These are phyloP conservation scores for Oeneis ivallda DNA, from an alignment of 2,888 invertebrate genomes.

Conservation along the genomic window DNA sequence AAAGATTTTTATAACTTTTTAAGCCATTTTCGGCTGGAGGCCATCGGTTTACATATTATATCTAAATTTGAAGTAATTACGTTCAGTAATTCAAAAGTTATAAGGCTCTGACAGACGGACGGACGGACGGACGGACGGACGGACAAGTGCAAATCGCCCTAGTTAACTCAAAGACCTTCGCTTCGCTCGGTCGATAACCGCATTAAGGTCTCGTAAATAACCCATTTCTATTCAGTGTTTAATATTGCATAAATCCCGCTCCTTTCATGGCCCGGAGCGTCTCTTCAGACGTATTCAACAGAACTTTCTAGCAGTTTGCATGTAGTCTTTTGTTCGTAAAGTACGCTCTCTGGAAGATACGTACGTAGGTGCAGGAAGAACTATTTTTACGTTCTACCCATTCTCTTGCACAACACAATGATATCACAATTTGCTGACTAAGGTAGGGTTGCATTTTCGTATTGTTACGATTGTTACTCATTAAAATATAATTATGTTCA, in stretches of 20 bases:
- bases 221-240: conserved; percentile 25
- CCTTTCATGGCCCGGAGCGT: conserved; percentile 47
- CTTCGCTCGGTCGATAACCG: neutral
- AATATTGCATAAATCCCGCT: conserved; percentile 39
- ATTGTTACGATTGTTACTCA: neutral
- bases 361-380: conserved; percentile 48
- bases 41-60: too few species aligned
- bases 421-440: conserved; percentile 36
- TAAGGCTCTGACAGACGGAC: too few species aligned
- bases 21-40: too few species aligned
- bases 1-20: too few species aligned
- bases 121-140: too few species aligned
- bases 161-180: too few species aligned
- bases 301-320: conserved; percentile 49
- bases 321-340: conserved; percentile 62
- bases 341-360: conserved; percentile 48
- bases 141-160: too few species aligned
- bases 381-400: conserved; percentile 39
- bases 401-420: conserved; percentile 32
- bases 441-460: conserved; percentile 12
- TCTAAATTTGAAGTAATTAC: too few species aligned
- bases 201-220: conserved; percentile 25
- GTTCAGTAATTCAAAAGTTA: too few species aligned
- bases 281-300: conserved; percentile 46
- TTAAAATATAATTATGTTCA: too few species aligned